These are phyloP conservation scores for Pithys albifrons DNA, from an alignment of 2,113 vertebrate species.

Conservation along the genomic window DNA sequence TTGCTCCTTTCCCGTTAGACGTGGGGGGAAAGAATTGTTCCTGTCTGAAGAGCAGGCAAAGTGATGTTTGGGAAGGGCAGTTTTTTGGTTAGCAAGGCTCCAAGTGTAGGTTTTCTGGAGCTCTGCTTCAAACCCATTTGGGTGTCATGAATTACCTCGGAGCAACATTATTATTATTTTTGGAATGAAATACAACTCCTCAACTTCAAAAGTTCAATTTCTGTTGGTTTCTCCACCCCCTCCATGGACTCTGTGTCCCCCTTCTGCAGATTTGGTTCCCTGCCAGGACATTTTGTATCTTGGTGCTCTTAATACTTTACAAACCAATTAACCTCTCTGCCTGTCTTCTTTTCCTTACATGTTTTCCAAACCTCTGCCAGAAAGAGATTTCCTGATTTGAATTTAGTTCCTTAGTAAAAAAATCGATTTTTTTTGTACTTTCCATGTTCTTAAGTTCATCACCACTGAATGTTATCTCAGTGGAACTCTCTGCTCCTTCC, in stretches of 20 bases:
- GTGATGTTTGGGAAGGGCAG: no score
- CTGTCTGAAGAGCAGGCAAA: no score
- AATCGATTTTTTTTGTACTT: no score
- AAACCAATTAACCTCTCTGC: neutral
- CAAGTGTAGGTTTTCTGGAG: neutral
- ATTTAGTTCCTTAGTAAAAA: neutral
- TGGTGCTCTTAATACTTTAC: neutral
- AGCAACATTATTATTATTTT: neutral
- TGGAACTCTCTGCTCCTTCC: neutral
- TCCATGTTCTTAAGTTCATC: neutral
- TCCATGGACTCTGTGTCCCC: neutral
- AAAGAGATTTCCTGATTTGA: neutral
- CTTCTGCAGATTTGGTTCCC: neutral
- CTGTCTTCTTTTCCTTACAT: neutral
- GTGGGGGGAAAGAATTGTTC: no score
- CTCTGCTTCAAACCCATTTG: neutral
- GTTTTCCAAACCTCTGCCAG: neutral
- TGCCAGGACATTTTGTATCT: neutral
- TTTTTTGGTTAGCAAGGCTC: no score
- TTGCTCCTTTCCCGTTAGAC: no score
- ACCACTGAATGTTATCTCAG: neutral
- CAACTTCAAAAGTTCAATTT: neutral
- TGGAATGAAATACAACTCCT: neutral
- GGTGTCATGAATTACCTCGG: neutral
- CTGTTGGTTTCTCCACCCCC: neutral